Evolutionary conservation across 2,888 invertebrate species (phyloP), one percentile per base, ranked within the genome.

Genomic region (Cantharis rustica): DNA sequence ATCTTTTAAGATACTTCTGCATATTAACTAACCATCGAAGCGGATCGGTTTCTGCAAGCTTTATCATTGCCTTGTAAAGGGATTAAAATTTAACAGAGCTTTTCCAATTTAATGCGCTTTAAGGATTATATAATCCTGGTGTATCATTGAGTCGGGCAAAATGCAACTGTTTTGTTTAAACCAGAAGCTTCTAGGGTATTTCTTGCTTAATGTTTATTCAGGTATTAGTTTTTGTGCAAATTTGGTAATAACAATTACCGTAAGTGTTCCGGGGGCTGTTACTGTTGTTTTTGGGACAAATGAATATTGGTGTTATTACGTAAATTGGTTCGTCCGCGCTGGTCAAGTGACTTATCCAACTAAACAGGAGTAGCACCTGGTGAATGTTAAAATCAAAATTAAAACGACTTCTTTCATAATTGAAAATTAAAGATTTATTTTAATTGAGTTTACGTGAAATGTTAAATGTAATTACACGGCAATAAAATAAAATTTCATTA

Each of bases 81-180:
- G 79, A 77, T 83, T 83, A 83, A 83, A 84, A 82, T 83, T 83
- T 82, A 83, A 81, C 79, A 82, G 83, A 81, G 80, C 81, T 81
- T 80, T 77, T 79, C 78, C 75, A 80, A 74, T 81, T 80, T 83
- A 82, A 83, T 83, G 79, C 82, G 80, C 80, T 81, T 75, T 64
- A 77, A 79, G 81, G 79, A 80, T 81, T 80, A 80, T 75, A 80
- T 83, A 82, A 84, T 83, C 82, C 81, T 75, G 62, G 62, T 75
- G 79, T 80, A 82, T 83, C 84, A 82, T 80, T 83, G 83, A 79
- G 80, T 81, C 80, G 84, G 82, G 83, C 82, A 80, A 80, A 82
- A 81, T 79, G 75, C 80, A 77, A 73, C 77, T 77, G 76, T 80
- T 75, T 81, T 80, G 63, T 81, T 78, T 80, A 82, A 83, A 82